Evolutionary conservation across 2,113 vertebrate species (phyloP), one percentile per base, ranked within the genome.

Genomic region (Toxostoma redivivum): DNA sequence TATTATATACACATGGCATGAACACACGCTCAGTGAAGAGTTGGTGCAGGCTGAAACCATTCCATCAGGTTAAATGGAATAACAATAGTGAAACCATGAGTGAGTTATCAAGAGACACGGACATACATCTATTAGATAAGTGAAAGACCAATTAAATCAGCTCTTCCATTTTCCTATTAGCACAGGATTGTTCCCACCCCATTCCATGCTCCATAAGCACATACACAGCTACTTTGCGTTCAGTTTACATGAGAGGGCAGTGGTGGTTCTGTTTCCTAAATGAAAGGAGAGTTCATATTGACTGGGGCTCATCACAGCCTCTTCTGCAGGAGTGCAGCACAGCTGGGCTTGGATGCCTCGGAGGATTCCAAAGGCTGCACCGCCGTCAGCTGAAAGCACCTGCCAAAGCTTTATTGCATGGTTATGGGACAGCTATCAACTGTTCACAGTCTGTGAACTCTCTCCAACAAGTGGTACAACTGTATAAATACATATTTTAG

Each of bases 401-500:
- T 93, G 91, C 95, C 95, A 87, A 97, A 94, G 69, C 93, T 12
- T 97, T 97, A 96, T 61, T 97, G 95, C 92, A 76, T 92, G 94
- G 85, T 88, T 88, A 97, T 62, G 92, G 90, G 96, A 97, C 67
- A 85, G 95, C 73, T 96, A 97, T 69, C 78, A 66, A 66, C 54
- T 58, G 78, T 16, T 91, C 74, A 91, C 70, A 94, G 92, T 89
- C 97, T 71, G 90, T 88, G 93, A 96, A 94, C 92, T 76, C 81
- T 88, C 81, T 74, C 94, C 96, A 64, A 93, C 81, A 81, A 95
- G 91, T 50, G 74, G 90, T 95, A 97, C 94, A 95, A 95, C 96
- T 92, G 95, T 96, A 97, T 95, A 97, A 98, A 98, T 96, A 98
- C 95, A 60, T 88, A 96, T 86, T 91, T 94, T 35, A 97, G 97